Percentiles rank a stretch among this genome's conserved stretches.
phyloP scores from a whole-genome alignment of 1,140 invertebrate species.

The Trichogramma pretiosum region DNA sequence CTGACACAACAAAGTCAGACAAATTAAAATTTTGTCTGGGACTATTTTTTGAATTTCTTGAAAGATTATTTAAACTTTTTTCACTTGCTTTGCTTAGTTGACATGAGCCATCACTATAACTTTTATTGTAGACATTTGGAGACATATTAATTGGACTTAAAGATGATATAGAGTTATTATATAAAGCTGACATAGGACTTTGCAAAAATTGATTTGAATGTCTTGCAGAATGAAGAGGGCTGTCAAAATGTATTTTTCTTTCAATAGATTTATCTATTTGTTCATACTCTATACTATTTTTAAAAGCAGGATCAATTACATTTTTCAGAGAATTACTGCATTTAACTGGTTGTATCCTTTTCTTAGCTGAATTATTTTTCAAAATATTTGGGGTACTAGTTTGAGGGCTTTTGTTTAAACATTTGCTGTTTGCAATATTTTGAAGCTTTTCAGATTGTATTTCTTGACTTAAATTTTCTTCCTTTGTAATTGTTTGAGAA shows the following conservation, averaged over 20 bases:
- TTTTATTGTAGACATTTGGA: slow-evolving; percentile 12
- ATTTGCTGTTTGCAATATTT: background rate
- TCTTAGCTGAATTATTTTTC: slow-evolving; percentile 5
- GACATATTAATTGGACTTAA: slow-evolving; percentile 22
- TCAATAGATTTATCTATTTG: background rate
- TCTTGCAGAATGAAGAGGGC: slow-evolving; percentile 14
- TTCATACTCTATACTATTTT: slow-evolving; percentile 12
- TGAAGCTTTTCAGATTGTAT: slow-evolving; percentile 1
- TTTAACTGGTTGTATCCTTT: slow-evolving; percentile 8
- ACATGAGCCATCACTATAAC: slow-evolving; percentile 8
- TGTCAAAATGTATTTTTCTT: slow-evolving; percentile 7
- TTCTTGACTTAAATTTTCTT: background rate
- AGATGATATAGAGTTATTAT: slow-evolving; percentile 13
- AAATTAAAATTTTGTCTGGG: slow-evolving; percentile 24
- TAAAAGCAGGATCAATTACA: slow-evolving; percentile 17
- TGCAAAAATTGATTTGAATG: slow-evolving; percentile 9
- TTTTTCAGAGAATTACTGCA: background rate
- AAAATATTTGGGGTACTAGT: slow-evolving; percentile 21
- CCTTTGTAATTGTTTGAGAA: background rate
- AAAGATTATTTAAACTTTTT: slow-evolving; percentile 10
- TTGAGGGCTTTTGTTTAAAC: slow-evolving; percentile 6
- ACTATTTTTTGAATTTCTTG: slow-evolving; percentile 22
- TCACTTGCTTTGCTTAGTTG: slow-evolving; percentile 14
- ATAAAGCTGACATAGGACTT: slow-evolving; percentile 23
- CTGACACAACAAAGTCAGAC: too few species aligned